Conservation (phyloP, 1,140 invertebrate genomes). For the Eurosta solidaginis region DNA sequence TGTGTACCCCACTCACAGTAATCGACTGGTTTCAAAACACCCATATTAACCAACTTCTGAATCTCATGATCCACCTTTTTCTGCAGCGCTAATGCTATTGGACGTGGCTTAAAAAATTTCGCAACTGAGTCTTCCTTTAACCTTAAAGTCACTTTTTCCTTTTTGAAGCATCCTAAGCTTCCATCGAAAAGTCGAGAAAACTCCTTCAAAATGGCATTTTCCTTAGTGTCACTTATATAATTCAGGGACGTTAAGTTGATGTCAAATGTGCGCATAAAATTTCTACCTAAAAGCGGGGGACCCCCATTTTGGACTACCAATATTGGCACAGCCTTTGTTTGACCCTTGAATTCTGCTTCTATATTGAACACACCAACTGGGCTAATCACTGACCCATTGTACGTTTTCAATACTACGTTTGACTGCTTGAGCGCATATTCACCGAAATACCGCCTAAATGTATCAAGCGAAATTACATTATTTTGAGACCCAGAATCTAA, state of each 20-base stretch:
- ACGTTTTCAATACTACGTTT: not conserved
- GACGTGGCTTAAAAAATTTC: not conserved
- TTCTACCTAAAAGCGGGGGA: constrained; percentile 42
- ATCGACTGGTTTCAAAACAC: constrained; percentile 40
- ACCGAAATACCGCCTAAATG: constrained; percentile 7
- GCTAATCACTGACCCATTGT: not conserved
- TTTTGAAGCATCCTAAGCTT: constrained; percentile 24
- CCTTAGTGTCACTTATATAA: not conserved
- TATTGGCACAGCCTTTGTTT: constrained; percentile 12
- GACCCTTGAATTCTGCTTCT: not conserved
- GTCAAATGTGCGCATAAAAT: constrained; percentile 22
- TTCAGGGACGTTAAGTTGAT: not conserved
- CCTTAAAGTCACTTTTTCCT: not conserved
- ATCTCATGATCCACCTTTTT: constrained; percentile 56
- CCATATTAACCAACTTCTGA: constrained; percentile 50
- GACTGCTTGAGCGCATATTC: not conserved
- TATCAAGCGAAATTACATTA: not conserved
- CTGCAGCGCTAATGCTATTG: too few relatives aligned
- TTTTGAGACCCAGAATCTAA: constrained; percentile 26
- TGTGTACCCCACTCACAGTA: constrained; percentile 58
- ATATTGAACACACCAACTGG: constrained; percentile 20
- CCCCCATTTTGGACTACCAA: constrained; percentile 39
- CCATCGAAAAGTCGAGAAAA: constrained; percentile 28
- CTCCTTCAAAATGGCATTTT: not conserved
- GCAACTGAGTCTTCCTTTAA: too few relatives aligned